Evolutionary conservation across 1,140 invertebrate species (phyloP), one percentile per base, ranked within the genome.

Genomic region (Drosophila biarmipes): DNA sequence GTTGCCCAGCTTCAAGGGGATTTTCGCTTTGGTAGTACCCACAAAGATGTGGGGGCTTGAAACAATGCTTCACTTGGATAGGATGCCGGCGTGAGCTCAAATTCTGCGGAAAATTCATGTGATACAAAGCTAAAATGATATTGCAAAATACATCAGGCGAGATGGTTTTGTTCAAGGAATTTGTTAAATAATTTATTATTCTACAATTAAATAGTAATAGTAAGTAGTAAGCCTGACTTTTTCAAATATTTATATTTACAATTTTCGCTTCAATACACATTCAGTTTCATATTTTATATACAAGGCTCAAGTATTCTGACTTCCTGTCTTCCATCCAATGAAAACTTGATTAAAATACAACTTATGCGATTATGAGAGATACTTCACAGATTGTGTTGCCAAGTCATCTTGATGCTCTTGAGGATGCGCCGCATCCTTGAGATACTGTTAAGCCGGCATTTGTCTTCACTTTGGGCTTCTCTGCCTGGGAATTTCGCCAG

Each of bases 281-380:
- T 2, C 35, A 58, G 10, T 29, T 10, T 1, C 14, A 29, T n/a
- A 27, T 14, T 45, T 15, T 21, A 27, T 17, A 14, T n/a, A 21
- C 29, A 40, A 17, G 14, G 12, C 6, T 24, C 5, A 24, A 37
- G 35, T 67, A 35, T 34, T 67, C 6, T 31, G 63, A 55, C 66
- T 69, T 69, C 42, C 42, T 56, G n/a, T 15, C 17, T 68, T 21
- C 12, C 40, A 17, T 12, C 46, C n/a, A n/a, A 48, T 38, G 24
- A 19, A 38, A 48, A 56, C 37, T 46, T 69, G 38, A 71, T 69
- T 48, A 69, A 69, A 34, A 15, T 40, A 2, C 6, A 68, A 55
- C 51, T 56, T 56, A 69, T 40, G 34, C 31, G 40, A 46, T 48
- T 69, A 56, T 8, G 10, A 31, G 19, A 24, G 42, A 56, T 68